Evolutionary conservation across 2,797 vertebrate species (phyloP).

Genomic region (Harpagifer antarcticus): DNA sequence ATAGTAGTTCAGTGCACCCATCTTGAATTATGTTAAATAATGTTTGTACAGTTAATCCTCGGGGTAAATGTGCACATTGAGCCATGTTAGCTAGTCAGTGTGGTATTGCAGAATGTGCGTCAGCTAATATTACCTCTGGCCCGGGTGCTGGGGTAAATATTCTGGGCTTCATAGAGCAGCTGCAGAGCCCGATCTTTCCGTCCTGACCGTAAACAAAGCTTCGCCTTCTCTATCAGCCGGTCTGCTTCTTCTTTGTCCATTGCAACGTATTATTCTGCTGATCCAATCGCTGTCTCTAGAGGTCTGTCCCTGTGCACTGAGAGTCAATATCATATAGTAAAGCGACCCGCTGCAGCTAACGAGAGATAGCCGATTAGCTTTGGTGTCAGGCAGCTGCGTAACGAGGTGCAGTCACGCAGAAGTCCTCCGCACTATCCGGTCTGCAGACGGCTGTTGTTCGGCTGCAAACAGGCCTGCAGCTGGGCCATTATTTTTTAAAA

Average conservation of each 20-base stretch:
- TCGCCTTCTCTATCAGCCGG: slow-evolving; percentile 87
- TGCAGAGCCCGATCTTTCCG: slow-evolving; percentile 85
- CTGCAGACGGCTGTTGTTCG: slow-evolving; percentile 21
- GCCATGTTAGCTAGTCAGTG: slow-evolving; percentile 28
- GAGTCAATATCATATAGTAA: slow-evolving; percentile 56
- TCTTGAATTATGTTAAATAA: not conserved
- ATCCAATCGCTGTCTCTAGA: slow-evolving; percentile 6
- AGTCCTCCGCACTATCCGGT: slow-evolving; percentile 26
- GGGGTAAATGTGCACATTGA: not conserved
- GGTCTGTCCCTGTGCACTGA: slow-evolving; percentile 24
- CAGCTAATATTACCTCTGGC: slow-evolving; percentile 86
- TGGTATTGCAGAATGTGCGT: slow-evolving; percentile 53
- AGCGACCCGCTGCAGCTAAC: slow-evolving; percentile 41
- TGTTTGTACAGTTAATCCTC: not conserved
- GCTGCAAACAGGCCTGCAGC: slow-evolving; percentile 33
- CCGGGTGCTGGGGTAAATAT: slow-evolving; percentile 83
- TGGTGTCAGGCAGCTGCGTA: slow-evolving; percentile 65
- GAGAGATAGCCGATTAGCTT: slow-evolving; percentile 57
- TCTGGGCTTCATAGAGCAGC: slow-evolving; percentile 86
- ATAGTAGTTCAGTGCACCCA: not conserved
- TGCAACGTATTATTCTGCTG: slow-evolving; percentile 11
- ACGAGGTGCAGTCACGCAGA: slow-evolving; percentile 43
- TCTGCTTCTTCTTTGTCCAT: slow-evolving; percentile 87
- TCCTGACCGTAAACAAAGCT: slow-evolving; percentile 86
- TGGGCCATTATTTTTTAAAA: slow-evolving; percentile 41